Base-by-base conservation (phyloP, 2,888 invertebrate species). In the Serripes groenlandicus region DNA sequence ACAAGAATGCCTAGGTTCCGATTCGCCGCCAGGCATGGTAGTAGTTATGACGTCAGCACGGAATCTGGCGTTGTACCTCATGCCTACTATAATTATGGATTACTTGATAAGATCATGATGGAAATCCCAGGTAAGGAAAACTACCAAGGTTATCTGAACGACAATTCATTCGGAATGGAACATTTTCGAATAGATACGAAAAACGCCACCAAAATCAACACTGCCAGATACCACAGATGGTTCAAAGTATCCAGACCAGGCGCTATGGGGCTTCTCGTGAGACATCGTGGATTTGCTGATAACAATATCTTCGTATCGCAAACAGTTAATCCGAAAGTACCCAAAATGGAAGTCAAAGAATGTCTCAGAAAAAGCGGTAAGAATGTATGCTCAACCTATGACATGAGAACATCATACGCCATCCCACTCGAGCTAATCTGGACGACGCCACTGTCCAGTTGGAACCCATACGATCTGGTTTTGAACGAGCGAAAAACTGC, bases 381-480 rank as follows among this genome's bases (percentile, higher is more conserved):
- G 21, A 77, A 78, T 32, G 74, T 81, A 1, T 88, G 87, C 73
- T 52, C 66, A 9, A 86, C 62, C 3, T 75, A 84, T 9, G 62
- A 77, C 9, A 75, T 87, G 35, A 72, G 88, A 69, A 86, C 87
- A 52, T 85, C 92, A 0, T 92, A 92, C 62, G 92, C 93, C 26
- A 90, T 93, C 21, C 93, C 93, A 0, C 78, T 93, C 26, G 93
- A 93, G 75, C 85, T 93, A 21, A 85, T 93, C 54, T 93, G 89
- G 89, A 30, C 89, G 69, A 93, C 92, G 0, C 93, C 93, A 4
- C 81, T 93, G 28, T 81, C 79, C 30, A 78, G 68, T 28, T 93
- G 93, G 93, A 93, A 93, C 70, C 93, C 93, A 5, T 91, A 90
- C 86, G 81, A 91, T 35, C 42, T 83, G 1, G 62, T 54, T 0